Conservation (phyloP, 2,888 invertebrate species). For the Tipula unca region DNA sequence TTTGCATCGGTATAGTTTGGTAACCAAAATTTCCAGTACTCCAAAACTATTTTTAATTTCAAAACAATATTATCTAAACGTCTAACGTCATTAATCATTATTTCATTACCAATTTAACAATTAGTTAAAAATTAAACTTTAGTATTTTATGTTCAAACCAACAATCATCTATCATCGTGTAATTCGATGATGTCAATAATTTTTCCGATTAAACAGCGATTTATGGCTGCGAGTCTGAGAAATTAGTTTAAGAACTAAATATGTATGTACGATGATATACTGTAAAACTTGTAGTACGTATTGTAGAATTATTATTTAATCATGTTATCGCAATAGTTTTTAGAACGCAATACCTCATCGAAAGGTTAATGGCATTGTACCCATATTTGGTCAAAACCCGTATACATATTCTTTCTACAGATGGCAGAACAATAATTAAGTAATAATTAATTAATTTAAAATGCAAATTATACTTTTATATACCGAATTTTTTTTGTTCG, state of each 20-base stretch:
- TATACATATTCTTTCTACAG: background rate
- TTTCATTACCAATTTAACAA: background rate
- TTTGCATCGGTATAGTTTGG: too few species aligned
- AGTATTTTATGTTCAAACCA: background rate
- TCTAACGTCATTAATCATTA: background rate
- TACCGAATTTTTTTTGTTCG: background rate
- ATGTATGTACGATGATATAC: background rate
- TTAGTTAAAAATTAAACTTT: background rate
- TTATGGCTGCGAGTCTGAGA: background rate
- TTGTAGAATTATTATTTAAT: background rate
- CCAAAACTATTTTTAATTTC: too few species aligned
- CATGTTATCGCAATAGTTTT: background rate
- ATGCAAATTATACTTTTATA: background rate
- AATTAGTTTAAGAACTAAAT: background rate
- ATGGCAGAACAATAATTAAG: background rate
- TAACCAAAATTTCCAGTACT: too few species aligned
- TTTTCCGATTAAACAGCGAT: background rate
- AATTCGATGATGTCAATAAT: background rate
- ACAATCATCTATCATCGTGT: background rate
- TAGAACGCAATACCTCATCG: background rate
- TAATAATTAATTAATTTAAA: background rate
- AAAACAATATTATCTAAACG: background rate
- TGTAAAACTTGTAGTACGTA: background rate
- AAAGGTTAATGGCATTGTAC: background rate
- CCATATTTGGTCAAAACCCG: background rate